These are phyloP conservation scores for Muraenolepis orangiensis DNA, from an alignment of 2,797 vertebrate species.

Conservation along the genomic window DNA sequence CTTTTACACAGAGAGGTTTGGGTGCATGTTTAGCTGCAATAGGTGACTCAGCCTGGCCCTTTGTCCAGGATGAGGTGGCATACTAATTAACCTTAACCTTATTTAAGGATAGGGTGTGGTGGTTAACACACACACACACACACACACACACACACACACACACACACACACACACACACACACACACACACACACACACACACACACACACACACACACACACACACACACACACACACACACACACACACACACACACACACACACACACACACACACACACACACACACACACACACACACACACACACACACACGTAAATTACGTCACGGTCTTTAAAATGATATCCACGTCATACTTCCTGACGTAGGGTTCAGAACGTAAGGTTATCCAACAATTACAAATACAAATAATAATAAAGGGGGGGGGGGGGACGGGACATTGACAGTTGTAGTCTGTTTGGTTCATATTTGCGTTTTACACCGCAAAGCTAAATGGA, in stretches of 20 bases:
- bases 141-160: constrained; percentile 6
- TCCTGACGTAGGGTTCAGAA: not conserved
- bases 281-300: not conserved
- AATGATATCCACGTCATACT: not conserved
- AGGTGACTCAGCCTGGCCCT: not conserved
- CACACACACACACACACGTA: not conserved
- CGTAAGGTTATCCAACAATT: not conserved
- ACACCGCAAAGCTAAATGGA: not conserved
- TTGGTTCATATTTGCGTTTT: not conserved
- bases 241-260: not conserved
- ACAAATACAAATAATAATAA: not conserved
- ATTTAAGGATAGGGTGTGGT: not conserved
- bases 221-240: not conserved
- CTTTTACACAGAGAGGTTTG: not conserved
- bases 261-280: constrained; percentile 4
- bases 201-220: constrained; percentile 4
- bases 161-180: not conserved
- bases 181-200: not conserved
- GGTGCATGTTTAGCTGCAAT: not conserved
- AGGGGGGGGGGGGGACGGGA: not conserved
- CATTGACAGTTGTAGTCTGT: not conserved
- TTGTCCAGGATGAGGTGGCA: not conserved
- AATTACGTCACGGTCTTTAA: no score
- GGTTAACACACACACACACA: not conserved
- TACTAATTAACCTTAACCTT: not conserved